phyloP scores from a whole-genome alignment of 2,113 vertebrate species.

The Rhabdornis inornatus region DNA sequence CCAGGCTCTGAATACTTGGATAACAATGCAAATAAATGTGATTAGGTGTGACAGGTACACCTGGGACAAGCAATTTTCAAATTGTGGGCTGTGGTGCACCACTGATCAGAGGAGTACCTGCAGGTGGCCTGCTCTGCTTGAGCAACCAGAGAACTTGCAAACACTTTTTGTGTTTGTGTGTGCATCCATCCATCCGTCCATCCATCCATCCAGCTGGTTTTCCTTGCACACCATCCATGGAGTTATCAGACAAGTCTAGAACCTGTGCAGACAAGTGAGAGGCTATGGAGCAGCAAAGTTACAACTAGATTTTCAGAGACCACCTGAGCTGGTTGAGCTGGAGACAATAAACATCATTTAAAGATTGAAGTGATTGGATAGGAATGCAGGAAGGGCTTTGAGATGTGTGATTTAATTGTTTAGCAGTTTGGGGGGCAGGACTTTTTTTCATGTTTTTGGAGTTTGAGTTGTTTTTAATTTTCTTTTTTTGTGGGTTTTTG shows the following conservation, averaged over 20 bases:
- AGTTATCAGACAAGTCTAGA: not conserved
- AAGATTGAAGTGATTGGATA: not conserved
- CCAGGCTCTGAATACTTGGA: not conserved
- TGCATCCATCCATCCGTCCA: too few relatives aligned
- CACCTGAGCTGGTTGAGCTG: not conserved
- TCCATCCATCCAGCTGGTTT: not conserved
- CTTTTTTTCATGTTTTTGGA: fast-evolving
- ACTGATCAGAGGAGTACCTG: not conserved
- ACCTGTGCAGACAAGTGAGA: not conserved
- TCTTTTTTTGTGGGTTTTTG: not conserved
- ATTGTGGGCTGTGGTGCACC: not conserved
- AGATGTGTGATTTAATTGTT: not conserved
- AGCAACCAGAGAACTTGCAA: not conserved
- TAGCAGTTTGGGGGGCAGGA: not conserved
- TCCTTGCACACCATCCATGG: not conserved
- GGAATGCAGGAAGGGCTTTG: not conserved
- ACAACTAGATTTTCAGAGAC: not conserved
- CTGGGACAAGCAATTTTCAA: not conserved
- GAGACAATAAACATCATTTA: not conserved
- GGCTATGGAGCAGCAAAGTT: not conserved
- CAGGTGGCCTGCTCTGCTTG: not conserved
- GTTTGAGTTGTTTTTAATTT: not conserved
- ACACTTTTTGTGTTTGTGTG: not conserved
- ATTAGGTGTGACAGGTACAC: not conserved
- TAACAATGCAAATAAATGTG: not conserved